phyloP scores from a whole-genome alignment of 2,888 invertebrate genomes.

The Spodoptera littoralis region DNA sequence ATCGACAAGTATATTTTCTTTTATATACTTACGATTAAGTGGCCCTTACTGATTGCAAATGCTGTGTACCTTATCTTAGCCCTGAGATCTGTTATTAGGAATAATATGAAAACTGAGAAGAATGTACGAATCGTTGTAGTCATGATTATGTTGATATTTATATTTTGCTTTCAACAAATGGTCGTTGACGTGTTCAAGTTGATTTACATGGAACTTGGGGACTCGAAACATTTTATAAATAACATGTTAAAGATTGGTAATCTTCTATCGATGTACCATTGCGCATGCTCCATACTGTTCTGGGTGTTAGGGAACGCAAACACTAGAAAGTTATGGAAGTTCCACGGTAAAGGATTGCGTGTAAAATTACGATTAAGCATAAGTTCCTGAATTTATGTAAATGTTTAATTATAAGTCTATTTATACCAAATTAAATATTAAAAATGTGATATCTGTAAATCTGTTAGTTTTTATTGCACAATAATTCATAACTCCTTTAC shows the following conservation, averaged over 20 bases:
- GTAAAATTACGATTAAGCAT: constrained; percentile 32
- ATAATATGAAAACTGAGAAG: constrained; percentile 63
- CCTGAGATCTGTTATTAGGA: constrained; percentile 69
- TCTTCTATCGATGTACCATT: constrained; percentile 74
- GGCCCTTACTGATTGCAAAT: constrained; percentile 76
- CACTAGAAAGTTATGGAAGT: constrained; percentile 76
- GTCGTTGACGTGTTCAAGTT: constrained; percentile 72
- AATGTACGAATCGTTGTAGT: constrained; percentile 71
- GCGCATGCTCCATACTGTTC: constrained; percentile 75
- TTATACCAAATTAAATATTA: no score
- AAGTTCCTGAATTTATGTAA: constrained; percentile 25
- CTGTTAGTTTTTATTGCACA: no score
- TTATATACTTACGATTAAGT: constrained; percentile 71
- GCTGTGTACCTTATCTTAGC: constrained; percentile 70
- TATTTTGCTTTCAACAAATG: constrained; percentile 78
- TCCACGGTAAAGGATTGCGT: constrained; percentile 33
- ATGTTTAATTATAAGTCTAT: no score
- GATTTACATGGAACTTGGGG: constrained; percentile 54
- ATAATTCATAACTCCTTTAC: no score
- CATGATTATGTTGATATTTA: constrained; percentile 74
- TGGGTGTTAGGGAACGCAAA: constrained; percentile 81
- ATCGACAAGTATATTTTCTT: constrained; percentile 53
- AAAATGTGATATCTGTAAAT: no score
- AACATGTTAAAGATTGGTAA: constrained; percentile 55
- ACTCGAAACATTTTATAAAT: constrained; percentile 41